These are phyloP conservation scores for Tetragnatha montana DNA, from an alignment of 2,888 invertebrate genomes.

Conservation along the genomic window DNA sequence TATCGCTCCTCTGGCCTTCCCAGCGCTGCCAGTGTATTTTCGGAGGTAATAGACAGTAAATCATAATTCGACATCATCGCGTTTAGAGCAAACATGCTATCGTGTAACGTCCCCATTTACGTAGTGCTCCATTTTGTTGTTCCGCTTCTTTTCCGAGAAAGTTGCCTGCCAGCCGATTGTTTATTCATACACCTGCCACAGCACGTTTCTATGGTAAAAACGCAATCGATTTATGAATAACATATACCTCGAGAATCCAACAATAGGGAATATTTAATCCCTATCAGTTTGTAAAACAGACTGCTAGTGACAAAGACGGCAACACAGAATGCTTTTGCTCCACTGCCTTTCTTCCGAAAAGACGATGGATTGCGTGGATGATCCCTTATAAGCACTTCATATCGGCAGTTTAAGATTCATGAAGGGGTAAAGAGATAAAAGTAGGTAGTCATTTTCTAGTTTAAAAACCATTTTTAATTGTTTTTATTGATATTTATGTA, in stretches of 20 bases:
- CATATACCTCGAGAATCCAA: slow-evolving; percentile 35
- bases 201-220: slow-evolving; percentile 70
- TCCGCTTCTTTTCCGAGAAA: slow-evolving; percentile 4
- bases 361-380: too few species aligned
- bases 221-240: slow-evolving; percentile 61
- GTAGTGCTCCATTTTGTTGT: slow-evolving; percentile 5
- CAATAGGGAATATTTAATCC: slow-evolving; percentile 48
- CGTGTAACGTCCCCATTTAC: background rate
- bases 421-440: too few species aligned
- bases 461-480: too few species aligned
- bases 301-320: too few species aligned
- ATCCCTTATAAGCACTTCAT: too few species aligned
- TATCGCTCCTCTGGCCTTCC: too few species aligned
- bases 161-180: slow-evolving; percentile 36
- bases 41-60: background rate
- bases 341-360: too few species aligned
- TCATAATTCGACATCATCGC: background rate
- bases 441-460: too few species aligned
- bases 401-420: too few species aligned
- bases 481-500: too few species aligned
- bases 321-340: too few species aligned
- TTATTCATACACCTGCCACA: slow-evolving; percentile 59
- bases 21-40: background rate
- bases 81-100: background rate
- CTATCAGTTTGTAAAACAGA: background rate